These are phyloP conservation scores for Coleophora flavipennella DNA, from an alignment of 2,888 invertebrate species.

Conservation along the genomic window DNA sequence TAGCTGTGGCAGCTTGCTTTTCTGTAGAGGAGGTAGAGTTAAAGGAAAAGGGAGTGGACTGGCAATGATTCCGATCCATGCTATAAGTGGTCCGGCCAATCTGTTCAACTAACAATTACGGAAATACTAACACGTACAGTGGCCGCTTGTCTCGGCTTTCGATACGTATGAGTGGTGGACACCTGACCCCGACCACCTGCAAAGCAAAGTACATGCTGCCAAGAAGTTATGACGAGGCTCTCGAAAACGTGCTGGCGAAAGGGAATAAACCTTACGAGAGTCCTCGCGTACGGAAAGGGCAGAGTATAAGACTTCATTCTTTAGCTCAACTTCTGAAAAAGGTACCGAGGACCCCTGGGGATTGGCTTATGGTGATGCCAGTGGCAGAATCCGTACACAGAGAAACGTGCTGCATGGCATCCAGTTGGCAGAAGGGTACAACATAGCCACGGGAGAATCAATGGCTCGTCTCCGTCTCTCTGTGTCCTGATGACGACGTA, in stretches of 20 bases:
- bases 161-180: conserved; percentile 13
- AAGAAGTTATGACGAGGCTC: conserved; percentile 9
- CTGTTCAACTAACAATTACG: not conserved
- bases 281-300: not conserved
- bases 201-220: not conserved
- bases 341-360: no score
- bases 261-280: not conserved
- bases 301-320: not conserved
- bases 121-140: conserved; percentile 1
- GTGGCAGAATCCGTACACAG: no score
- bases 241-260: no score
- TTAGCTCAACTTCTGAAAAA: no score
- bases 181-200: conserved; percentile 8
- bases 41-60: not conserved
- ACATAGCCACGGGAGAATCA: conserved; percentile 8
- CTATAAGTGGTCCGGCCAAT: not conserved
- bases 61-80: not conserved
- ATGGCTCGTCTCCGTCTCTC: conserved; percentile 9
- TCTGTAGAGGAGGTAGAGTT: not conserved
- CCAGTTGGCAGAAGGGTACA: conserved; percentile 4
- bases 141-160: conserved; percentile 2
- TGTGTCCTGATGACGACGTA: conserved; percentile 25
- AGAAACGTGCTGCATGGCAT: no score
- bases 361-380: no score
- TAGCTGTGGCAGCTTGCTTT: not conserved